Percentiles rank a stretch among this genome's conserved stretches.
Conservation (phyloP, 2,888 invertebrate genomes). For the Magallana nippona region DNA sequence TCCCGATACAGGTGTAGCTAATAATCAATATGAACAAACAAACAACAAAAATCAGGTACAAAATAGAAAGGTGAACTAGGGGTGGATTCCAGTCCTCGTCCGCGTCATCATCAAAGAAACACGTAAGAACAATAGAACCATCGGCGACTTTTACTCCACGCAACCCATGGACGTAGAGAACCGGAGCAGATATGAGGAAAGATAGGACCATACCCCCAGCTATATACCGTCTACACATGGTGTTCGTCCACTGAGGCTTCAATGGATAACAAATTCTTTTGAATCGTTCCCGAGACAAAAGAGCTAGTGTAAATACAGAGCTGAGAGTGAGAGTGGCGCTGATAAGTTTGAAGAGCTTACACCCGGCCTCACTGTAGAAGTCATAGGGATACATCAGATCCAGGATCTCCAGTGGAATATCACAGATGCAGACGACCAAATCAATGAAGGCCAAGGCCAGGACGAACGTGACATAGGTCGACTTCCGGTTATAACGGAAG, state of each 20-base stretch:
- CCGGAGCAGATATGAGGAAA: neutral
- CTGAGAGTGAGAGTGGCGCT: neutral
- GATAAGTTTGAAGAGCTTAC: neutral
- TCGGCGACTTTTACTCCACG: neutral
- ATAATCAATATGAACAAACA: neutral
- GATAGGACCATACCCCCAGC: neutral
- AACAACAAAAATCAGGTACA: neutral
- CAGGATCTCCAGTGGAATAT: neutral
- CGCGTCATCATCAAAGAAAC: constrained; percentile 8
- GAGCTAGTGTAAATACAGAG: neutral
- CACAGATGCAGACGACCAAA: neutral
- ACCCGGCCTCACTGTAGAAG: neutral
- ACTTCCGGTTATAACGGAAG: neutral
- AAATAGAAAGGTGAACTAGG: neutral
- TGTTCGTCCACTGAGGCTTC: neutral
- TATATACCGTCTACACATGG: constrained; percentile 6
- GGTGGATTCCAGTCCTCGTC: neutral
- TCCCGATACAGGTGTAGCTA: neutral
- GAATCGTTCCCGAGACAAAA: constrained; percentile 20
- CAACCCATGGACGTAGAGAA: neutral
- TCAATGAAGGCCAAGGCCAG: neutral
- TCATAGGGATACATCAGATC: constrained; percentile 4
- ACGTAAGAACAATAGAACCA: neutral
- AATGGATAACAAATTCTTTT: neutral
- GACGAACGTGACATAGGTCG: constrained; percentile 7